Evolutionary conservation across 2,113 vertebrate species (phyloP).

Genomic region (Condylura cristata): DNA sequence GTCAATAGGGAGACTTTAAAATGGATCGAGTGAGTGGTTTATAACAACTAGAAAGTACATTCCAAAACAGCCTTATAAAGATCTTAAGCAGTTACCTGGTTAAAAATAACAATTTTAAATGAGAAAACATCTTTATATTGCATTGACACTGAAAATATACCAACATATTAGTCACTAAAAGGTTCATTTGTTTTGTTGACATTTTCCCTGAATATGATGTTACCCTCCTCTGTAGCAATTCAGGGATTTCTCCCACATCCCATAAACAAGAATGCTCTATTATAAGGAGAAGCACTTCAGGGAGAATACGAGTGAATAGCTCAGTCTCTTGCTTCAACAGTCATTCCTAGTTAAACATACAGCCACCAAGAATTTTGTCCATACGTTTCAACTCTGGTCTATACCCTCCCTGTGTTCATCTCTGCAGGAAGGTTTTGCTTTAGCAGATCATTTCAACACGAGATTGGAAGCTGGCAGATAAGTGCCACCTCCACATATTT

Average conservation of each 20-base stretch:
- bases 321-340: background rate
- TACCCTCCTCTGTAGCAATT: constrained; percentile 38
- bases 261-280: background rate
- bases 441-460: constrained; percentile 63
- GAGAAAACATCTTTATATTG: constrained; percentile 10
- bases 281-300: constrained; percentile 16
- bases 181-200: background rate
- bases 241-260: background rate
- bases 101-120: background rate
- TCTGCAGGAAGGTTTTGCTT: constrained; percentile 66
- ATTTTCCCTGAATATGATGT: background rate
- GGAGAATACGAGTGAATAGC: background rate
- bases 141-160: constrained; percentile 55
- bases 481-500: constrained; percentile 68
- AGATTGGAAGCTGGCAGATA: constrained; percentile 70
- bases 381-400: background rate
- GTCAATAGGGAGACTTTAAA: constrained; percentile 27
- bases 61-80: background rate
- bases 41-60: background rate
- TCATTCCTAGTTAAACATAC: background rate
- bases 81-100: background rate
- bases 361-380: background rate
- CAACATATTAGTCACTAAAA: background rate
- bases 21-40: background rate
- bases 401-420: background rate